Evolutionary conservation across 2,797 vertebrate species (phyloP), one percentile per base, ranked within the genome.

Genomic region (Pipistrellus pygmaeus): DNA sequence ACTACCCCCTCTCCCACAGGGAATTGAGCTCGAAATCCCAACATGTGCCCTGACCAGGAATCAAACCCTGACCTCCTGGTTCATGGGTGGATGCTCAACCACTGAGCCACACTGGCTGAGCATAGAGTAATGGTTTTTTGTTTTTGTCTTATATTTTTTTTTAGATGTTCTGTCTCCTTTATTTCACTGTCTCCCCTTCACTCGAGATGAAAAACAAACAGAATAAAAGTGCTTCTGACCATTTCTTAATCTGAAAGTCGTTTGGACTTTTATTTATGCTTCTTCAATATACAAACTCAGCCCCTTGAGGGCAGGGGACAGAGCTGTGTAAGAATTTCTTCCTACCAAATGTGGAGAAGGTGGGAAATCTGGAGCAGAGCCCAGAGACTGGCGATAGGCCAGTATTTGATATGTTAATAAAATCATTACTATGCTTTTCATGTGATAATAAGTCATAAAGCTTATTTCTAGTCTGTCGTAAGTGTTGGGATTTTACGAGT

Each of bases 401-500:
- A 73, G 9, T 83, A 20, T 53, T 91, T 80, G 9, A 73, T 93
- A 51, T 14, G 57, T 25, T 84, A 60, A 91, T 81, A 82, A 84
- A 80, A 85, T 83, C 12, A 86, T 41, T 27, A 57, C 51, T 60
- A 46, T 35, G 44, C 18, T 77, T 80, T 82, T 51, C 17, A 69
- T 71, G 27, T 32, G 38, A 41, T 48, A 86, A 35, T 69, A 66
- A 90, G 46, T 68, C 80, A n/a, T 73, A n/a, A 87, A 91, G 48
- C 85, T 91, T 9, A 81, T 81, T 93, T 88, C 53, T 75, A 64
- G 53, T 77, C 81, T 95, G 55, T 80, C 27, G 66, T 84, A 41
- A 78, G 18, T 78, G 11, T 23, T 91, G 18, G 66, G n/a, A 75
- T 72, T 90, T 95, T 66, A 62, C 32, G 17, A 86, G 62, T 23